Evolutionary conservation across 2,888 invertebrate genomes (phyloP).

Genomic region (Cataglyphis altisquamis): DNA sequence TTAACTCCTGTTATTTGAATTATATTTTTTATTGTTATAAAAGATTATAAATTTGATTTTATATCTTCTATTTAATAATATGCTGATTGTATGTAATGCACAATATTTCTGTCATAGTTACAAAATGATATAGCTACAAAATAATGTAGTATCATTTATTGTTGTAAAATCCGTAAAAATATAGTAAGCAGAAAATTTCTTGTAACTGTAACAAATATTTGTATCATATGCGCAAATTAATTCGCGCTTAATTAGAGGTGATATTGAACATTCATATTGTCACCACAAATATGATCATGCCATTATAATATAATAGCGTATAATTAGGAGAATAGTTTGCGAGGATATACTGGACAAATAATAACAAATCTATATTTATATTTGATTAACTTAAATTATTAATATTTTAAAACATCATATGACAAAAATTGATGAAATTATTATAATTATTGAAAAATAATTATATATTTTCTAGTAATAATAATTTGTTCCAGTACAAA

Average conservation of each 20-base stretch:
- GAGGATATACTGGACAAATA: background rate
- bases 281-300: background rate
- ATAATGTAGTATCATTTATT: background rate
- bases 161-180: background rate
- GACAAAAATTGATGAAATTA: background rate
- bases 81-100: too few relatives aligned
- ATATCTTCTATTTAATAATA: background rate
- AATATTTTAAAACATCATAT: background rate
- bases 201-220: background rate
- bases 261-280: background rate
- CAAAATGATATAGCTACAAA: background rate
- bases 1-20: slow-evolving; percentile 6
- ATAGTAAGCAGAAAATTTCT: background rate
- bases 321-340: background rate
- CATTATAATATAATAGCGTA: background rate
- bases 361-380: background rate
- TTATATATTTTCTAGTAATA: too few relatives aligned
- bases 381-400: background rate
- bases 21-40: slow-evolving; percentile 1
- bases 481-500: background rate
- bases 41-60: background rate
- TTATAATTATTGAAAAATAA: background rate
- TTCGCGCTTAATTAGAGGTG: background rate
- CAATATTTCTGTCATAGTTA: background rate
- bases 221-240: background rate